Base-by-base conservation (phyloP, 2,113 vertebrate species). In the Indri indri region DNA sequence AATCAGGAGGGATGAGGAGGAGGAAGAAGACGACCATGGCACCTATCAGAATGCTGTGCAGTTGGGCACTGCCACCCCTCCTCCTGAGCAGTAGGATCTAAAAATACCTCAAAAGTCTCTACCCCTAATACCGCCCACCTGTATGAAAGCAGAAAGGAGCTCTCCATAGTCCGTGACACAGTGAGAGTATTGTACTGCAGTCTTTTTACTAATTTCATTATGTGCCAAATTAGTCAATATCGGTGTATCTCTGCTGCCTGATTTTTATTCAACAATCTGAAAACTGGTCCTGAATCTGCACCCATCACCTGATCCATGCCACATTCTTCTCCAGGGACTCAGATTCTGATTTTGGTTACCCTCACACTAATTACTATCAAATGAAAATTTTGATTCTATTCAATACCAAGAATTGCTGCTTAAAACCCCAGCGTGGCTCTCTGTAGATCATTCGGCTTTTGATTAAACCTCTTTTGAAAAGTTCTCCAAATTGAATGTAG, bases 11-110 rank as follows among this genome's bases (percentile, higher is more conserved):
- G 17, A 73, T 3, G 8, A 23, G 16, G 0, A 23, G 20, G 13
- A 42, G 14, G 32, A 23, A 22, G 4, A 37, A 6, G 8, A 34
- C 2, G 5, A 30, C 30, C 7, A 6, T 5, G 23, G 4, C 2
- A 65, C 6, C 17, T 37, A 14, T 45, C n/a, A 40, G 40, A 70
- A 40, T 34, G 2, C 10, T 50, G 13, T 22, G 8, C 17, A 50
- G 17, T 61, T 57, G 14, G 52, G 16, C 2, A 0, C 2, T 63
- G 10, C 32, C 11, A 6, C 20, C 6, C 32, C 5, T 63, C 68
- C n/a, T 80, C 4, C 3, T 34, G 12, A 79, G 54, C 3, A 32
- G 4, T 63, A 23, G 52, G 6, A 11, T 61, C 50, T 82, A 9
- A 13, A 40, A 50, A 27, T 81, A 40, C 23, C 40, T 42, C 3